Evolutionary conservation across 2,113 vertebrate species (phyloP).

Genomic region (Calcarius ornatus): DNA sequence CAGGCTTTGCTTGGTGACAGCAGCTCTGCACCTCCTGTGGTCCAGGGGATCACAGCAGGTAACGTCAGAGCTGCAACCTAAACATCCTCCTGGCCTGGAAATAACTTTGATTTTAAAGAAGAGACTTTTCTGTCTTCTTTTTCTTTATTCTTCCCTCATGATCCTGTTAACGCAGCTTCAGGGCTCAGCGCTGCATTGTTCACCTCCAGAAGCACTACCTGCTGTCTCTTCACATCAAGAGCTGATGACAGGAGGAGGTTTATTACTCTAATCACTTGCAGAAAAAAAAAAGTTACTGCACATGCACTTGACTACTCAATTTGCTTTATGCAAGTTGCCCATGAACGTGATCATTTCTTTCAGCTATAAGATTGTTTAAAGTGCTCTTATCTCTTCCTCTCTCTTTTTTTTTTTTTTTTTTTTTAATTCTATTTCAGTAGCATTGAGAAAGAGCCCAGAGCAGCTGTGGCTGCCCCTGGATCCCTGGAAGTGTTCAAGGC

Average conservation of each 20-base stretch:
- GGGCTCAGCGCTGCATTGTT: neutral
- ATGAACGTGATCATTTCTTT: neutral
- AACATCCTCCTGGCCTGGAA: neutral
- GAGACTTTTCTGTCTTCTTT: neutral
- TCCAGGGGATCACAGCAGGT: neutral
- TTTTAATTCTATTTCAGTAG: neutral
- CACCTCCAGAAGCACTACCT: neutral
- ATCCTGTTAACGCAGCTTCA: neutral
- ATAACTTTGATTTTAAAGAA: neutral
- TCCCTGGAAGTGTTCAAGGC: neutral
- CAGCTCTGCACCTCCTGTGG: neutral
- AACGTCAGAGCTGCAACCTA: neutral
- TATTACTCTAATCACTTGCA: neutral
- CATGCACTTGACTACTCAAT: neutral
- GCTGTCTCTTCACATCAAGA: neutral
- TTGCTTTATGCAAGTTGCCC: neutral
- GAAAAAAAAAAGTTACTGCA: neutral
- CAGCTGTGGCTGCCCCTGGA: neutral
- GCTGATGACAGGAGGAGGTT: neutral
- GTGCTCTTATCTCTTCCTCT: neutral
- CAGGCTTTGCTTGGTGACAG: neutral
- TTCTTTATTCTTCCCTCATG: neutral
- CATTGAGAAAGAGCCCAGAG: neutral
- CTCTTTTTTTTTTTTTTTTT: accelerated
- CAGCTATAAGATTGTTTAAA: neutral